Evolutionary conservation across 1,140 invertebrate genomes (phyloP).

Genomic region (Drosophila orosa): DNA sequence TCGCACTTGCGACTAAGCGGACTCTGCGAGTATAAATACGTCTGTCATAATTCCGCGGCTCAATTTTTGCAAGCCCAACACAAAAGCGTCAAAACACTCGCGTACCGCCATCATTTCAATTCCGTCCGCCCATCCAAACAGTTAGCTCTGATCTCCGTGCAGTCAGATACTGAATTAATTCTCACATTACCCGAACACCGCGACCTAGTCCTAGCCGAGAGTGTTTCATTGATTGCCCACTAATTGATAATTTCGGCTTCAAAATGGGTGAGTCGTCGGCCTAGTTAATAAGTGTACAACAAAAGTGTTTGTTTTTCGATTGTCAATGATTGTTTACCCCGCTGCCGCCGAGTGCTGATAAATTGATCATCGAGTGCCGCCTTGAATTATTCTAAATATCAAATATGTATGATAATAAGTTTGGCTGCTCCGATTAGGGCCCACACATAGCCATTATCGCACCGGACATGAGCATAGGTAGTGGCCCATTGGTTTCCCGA

Average conservation of each 20-base stretch:
- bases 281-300: conserved; percentile 17
- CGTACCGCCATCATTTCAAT: conserved; percentile 47
- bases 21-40: conserved; percentile 43
- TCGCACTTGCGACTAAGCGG: conserved; percentile 45
- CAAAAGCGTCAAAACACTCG: conserved; percentile 60
- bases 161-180: conserved; percentile 14
- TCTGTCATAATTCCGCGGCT: conserved; percentile 66
- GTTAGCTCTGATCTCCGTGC: conserved; percentile 38
- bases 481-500: conserved; percentile 6
- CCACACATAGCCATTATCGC: conserved; percentile 27
- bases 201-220: conserved; percentile 7
- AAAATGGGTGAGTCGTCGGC: conserved; percentile 67
- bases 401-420: conserved; percentile 43
- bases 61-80: conserved; percentile 42
- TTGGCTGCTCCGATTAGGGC: conserved; percentile 15
- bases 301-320: conserved; percentile 3
- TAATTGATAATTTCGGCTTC: conserved; percentile 52
- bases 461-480: conserved; percentile 5
- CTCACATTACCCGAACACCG: conserved; percentile 6
- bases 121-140: conserved; percentile 38
- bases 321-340: conserved; percentile 7
- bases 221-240: conserved; percentile 37
- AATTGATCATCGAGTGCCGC: conserved; percentile 33
- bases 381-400: conserved; percentile 51
- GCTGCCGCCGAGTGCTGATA: conserved; percentile 21